phyloP scores from a whole-genome alignment of 2,113 vertebrate species.

The Silurus meridionalis region DNA sequence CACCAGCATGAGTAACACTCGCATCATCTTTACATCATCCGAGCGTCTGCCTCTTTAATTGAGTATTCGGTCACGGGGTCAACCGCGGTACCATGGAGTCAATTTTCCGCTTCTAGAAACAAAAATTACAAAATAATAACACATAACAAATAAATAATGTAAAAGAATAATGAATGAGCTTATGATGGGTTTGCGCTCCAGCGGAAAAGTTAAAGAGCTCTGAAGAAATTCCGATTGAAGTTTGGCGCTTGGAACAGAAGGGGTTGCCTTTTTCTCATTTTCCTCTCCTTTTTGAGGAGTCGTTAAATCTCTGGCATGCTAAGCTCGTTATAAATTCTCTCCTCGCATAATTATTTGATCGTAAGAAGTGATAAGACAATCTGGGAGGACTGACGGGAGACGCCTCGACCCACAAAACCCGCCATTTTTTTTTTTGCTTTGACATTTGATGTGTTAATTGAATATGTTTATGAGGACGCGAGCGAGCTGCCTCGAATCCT shows the following conservation, averaged over 20 bases:
- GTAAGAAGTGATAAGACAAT: conserved; percentile 45
- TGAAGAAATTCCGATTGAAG: not conserved
- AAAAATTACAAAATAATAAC: not conserved
- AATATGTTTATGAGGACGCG: conserved; percentile 50
- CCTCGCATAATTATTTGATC: conserved; percentile 53
- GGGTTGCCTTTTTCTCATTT: not conserved
- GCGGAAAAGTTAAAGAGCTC: not conserved
- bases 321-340: conserved; percentile 44
- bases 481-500: conserved; percentile 13
- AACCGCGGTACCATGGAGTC: conserved; percentile 9
- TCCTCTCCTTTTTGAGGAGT: not conserved
- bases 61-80: not conserved
- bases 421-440: conserved; percentile 5
- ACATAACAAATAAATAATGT: not conserved
- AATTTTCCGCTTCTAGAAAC: not conserved
- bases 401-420: not conserved
- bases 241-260: conserved; percentile 4
- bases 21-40: not conserved
- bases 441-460: conserved; percentile 55
- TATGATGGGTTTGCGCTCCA: not conserved
- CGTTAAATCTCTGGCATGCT: conserved; percentile 28
- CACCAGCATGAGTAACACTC: not conserved
- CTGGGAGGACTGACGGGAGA: conserved; percentile 9
- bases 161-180: not conserved
- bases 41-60: not conserved